Conservation (phyloP, 2,113 vertebrate genomes). For the Zapus hudsonius region DNA sequence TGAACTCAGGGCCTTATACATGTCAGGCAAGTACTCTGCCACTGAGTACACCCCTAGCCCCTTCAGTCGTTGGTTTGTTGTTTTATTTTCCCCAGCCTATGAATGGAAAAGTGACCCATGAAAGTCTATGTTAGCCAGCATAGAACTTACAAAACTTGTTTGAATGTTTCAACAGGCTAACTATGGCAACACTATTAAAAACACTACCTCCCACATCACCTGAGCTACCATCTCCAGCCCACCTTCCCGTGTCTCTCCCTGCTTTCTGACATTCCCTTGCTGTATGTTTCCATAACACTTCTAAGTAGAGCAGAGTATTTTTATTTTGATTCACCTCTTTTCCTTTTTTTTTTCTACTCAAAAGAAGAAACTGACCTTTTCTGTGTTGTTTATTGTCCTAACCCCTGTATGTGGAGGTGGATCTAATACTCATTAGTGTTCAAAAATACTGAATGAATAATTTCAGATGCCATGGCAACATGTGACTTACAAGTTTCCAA, state of each 20-base stretch:
- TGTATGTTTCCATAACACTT: background rate
- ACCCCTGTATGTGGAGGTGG: background rate
- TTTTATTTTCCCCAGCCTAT: background rate
- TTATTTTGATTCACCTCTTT: background rate
- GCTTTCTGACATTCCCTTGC: background rate
- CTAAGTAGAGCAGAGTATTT: background rate
- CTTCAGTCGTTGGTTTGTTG: background rate
- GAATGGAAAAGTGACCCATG: background rate
- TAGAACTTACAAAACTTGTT: background rate
- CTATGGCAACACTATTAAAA: background rate
- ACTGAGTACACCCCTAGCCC: background rate
- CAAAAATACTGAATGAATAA: background rate
- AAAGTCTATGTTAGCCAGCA: background rate
- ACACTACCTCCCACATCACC: background rate
- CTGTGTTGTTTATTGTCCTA: background rate
- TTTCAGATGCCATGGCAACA: background rate
- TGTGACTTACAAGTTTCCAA: background rate
- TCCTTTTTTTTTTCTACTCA: background rate
- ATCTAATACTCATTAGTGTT: background rate
- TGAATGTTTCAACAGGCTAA: background rate
- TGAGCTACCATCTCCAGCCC: background rate
- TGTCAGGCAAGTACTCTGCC: background rate
- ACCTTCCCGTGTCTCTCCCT: background rate
- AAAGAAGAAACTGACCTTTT: background rate
- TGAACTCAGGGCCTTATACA: background rate